Evolutionary conservation across 2,888 invertebrate genomes (phyloP), one percentile per base, ranked within the genome.

Genomic region (Volucella inanis): DNA sequence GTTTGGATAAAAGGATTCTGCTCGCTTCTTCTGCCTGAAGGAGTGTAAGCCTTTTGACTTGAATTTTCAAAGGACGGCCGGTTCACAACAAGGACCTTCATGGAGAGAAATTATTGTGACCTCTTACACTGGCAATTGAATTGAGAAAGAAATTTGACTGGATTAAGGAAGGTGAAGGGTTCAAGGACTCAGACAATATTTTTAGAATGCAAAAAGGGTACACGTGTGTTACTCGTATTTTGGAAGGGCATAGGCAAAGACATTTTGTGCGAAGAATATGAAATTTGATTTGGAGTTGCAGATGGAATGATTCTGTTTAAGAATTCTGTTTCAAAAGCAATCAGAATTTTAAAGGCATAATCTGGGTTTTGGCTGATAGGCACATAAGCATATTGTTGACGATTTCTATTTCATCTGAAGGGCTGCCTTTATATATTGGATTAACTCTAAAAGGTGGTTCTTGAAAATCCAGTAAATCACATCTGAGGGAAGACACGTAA

Each of bases 91-190:
- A 80, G 75, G 80, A 65, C 54, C 50, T 47, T 14, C 12, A 22
- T 54, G 15, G 14, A 54, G 64, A 47, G 52, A 75, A 71, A 70
- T 70, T 45, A 31, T 15, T 71, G 65, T 75, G 84, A 84, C 80
- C 80, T 84, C 80, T 54, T 80, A 41, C 55, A 61, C 38, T 72
- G 62, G 49, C 71, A 75, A 84, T 80, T 76, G 70, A 84, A 84
- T 74, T 78, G 41, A 38, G 12, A 10, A 47, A 61, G 31, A 71
- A 12, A 47, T 54, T 68, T 12, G 22, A 39, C 22, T 52, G 38
- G 74, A 75, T 70, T 84, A 65, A 39, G 9, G 15, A 45, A 41
- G 18, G 72, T 45, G 45, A 41, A 57, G 14, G 31, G 62, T 55
- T 62, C 14, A 39, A 54, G 15, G 61, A 31, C 49, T 68, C 39